These are phyloP conservation scores for Pristionchus maxplancki DNA, from an alignment of 2,888 invertebrate genomes.

Conservation along the genomic window DNA sequence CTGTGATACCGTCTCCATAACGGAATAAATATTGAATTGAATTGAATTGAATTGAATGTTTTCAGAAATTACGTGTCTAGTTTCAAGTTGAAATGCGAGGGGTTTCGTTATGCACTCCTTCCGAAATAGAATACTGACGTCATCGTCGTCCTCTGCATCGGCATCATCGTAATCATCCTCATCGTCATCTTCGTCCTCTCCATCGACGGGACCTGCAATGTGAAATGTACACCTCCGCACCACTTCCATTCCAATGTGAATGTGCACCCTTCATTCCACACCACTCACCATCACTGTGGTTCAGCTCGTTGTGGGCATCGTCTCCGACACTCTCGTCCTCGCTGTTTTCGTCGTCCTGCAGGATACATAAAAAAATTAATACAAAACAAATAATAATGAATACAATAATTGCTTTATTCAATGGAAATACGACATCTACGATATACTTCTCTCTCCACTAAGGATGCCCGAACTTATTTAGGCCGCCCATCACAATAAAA, in stretches of 20 bases:
- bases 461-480: background rate
- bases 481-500: background rate
- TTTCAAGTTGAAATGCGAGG: no score
- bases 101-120: background rate
- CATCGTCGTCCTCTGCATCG: slow-evolving; percentile 41
- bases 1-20: no score
- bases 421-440: background rate
- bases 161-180: slow-evolving; percentile 48
- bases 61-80: no score
- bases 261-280: background rate
- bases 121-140: background rate
- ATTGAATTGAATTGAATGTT: no score
- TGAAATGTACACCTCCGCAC: background rate
- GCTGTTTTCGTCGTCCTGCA: slow-evolving; percentile 37
- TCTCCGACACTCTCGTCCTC: slow-evolving; percentile 13
- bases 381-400: background rate
- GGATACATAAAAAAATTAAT: no score
- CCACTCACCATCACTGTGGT: slow-evolving; percentile 31
- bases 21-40: no score
- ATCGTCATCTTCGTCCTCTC: slow-evolving; percentile 43
- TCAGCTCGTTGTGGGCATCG: slow-evolving; percentile 33
- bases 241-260: background rate
- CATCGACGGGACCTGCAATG: slow-evolving; percentile 10
- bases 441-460: background rate
- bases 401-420: background rate